Evolutionary conservation across 2,888 invertebrate species (phyloP), one percentile per base, ranked within the genome.

Genomic region (Cosmia trapezina): DNA sequence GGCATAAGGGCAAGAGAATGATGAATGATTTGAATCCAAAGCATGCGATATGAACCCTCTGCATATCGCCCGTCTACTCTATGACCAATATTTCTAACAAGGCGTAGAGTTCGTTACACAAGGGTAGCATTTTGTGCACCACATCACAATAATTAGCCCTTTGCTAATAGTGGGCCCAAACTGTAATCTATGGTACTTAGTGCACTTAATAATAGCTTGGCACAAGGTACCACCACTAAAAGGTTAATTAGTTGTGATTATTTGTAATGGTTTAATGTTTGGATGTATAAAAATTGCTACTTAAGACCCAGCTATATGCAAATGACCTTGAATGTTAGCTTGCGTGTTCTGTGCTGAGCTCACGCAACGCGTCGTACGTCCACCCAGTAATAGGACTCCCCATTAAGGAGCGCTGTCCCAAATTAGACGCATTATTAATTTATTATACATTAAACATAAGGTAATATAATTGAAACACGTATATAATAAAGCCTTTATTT

Each of bases 91-190:
- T 73, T 85, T 76, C 84, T 89, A 92, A 92, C 91, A 87, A 92
- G 91, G 91, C 92, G 90, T 91, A 90, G n/a, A 45, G 37, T 63
- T 56, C 60, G 45, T 91, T 90, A 87, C 86, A 82, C 85, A 83
- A 91, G 92, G 90, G 91, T 90, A 81, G 88, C 86, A 92, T 92
- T 94, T 94, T 93, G 93, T 92, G 78, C 90, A 86, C 70, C 63
- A 64, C 85, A 82, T 83, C 80, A 83, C 71, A 82, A 89, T 94
- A 95, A 95, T 95, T 95, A 94, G 92, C 88, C 90, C 93, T 90
- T 92, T 91, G 84, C 85, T 93, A 94, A 93, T 91, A 76, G 86
- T 76, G 82, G 83, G 83, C 86, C 86, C 81, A 84, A 84, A 85
- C 85, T 83, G 73, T 90, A 92, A 93, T 92, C 91, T 90, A 74